Conservation (phyloP, 2,797 vertebrate species). For the Phrynocephalus guinanensis region DNA sequence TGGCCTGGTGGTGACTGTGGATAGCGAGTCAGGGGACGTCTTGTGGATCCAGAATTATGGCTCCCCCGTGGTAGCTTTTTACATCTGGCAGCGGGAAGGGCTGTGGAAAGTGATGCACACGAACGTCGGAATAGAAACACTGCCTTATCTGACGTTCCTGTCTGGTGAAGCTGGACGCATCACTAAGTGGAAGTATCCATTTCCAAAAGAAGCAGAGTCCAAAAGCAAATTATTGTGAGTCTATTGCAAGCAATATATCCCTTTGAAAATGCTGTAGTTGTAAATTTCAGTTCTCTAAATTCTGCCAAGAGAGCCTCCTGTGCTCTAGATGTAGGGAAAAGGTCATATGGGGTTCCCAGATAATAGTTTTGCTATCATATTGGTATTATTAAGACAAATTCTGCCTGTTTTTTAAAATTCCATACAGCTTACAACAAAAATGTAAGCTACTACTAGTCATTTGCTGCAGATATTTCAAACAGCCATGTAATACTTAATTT, state of each 20-base stretch:
- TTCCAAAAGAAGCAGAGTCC: constrained; percentile 93
- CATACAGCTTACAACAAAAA: background rate
- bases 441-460: background rate
- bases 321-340: background rate
- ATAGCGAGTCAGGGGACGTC: constrained; percentile 93
- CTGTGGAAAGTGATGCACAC: constrained; percentile 93
- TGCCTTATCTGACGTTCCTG: constrained; percentile 97
- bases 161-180: constrained; percentile 95
- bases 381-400: background rate
- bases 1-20: constrained; percentile 96
- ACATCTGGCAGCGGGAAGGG: constrained; percentile 96
- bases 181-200: constrained; percentile 98
- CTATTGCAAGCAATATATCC: background rate
- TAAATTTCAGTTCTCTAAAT: background rate
- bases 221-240: constrained; percentile 96
- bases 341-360: background rate
- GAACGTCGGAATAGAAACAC: constrained; percentile 93
- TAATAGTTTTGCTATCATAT: background rate
- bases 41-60: constrained; percentile 97
- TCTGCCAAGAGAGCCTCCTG: too few species aligned
- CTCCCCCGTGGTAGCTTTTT: constrained; percentile 96
- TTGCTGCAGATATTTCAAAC: background rate
- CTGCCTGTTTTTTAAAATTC: background rate
- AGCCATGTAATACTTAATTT: background rate
- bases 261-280: background rate